Evolutionary conservation across 1,140 invertebrate genomes (phyloP).

Genomic region (Drosophila orosa): DNA sequence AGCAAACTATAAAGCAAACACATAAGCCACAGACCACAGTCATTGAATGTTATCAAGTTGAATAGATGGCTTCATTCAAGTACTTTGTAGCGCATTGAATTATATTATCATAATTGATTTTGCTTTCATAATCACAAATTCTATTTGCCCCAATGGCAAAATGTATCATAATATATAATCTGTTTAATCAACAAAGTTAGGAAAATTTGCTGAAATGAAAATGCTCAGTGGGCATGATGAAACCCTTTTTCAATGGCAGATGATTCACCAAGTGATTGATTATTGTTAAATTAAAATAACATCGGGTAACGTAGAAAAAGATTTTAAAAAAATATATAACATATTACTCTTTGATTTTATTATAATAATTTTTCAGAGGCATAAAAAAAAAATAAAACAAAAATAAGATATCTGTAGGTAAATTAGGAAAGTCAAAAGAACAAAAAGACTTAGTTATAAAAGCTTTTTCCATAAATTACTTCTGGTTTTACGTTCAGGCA

Average conservation of each 20-base stretch:
- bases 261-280: constrained; percentile 13
- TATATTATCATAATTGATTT: constrained; percentile 25
- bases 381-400: neutral
- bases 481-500: neutral
- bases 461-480: neutral
- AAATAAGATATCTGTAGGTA: neutral
- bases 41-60: constrained; percentile 10
- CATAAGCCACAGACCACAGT: neutral
- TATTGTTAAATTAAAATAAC: neutral
- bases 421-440: neutral
- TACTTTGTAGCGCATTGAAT: constrained; percentile 2
- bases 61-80: constrained; percentile 12
- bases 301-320: no score
- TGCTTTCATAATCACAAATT: constrained; percentile 3
- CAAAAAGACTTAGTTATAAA: neutral
- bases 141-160: neutral
- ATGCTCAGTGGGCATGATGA: constrained; percentile 20
- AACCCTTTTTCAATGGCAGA: constrained; percentile 22
- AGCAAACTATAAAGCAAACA: neutral
- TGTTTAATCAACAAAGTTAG: constrained; percentile 7
- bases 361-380: neutral
- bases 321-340: neutral
- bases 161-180: constrained; percentile 13
- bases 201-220: constrained; percentile 15
- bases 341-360: neutral